These are phyloP conservation scores for Thereva unica DNA, from an alignment of 2,888 invertebrate genomes.

Conservation along the genomic window DNA sequence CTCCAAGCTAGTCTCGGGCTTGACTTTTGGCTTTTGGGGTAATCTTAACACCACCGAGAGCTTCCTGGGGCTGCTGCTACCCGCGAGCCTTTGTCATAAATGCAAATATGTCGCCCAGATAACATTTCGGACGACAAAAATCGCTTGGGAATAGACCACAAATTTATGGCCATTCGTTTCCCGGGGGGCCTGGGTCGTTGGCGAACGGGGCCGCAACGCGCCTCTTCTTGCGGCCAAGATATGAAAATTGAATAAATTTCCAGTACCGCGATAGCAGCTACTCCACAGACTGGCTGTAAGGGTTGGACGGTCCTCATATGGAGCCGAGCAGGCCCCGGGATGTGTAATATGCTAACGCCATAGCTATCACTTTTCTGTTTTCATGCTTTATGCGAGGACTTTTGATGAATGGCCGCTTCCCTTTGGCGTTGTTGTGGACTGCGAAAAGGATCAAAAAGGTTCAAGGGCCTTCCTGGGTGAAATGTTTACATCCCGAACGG, in stretches of 20 bases:
- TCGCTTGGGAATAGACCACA: constrained; percentile 24
- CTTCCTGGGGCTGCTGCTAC: neutral
- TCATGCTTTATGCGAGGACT: constrained; percentile 31
- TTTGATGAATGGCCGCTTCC: constrained; percentile 38
- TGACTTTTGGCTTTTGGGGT: no score
- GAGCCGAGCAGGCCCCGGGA: neutral
- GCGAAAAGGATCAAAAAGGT: constrained; percentile 7
- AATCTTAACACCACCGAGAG: no score
- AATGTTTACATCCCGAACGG: constrained; percentile 27
- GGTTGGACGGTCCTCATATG: neutral
- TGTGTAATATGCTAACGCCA: neutral
- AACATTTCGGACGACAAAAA: constrained; percentile 15
- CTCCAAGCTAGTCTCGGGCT: no score
- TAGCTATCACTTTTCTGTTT: constrained; percentile 37
- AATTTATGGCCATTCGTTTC: constrained; percentile 20
- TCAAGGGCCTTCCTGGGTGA: constrained; percentile 15
- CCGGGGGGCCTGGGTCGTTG: constrained; percentile 12
- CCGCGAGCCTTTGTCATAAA: constrained; percentile 3
- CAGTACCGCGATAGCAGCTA: constrained; percentile 31
- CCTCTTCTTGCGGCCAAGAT: constrained; percentile 19
- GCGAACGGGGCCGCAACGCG: constrained; percentile 14
- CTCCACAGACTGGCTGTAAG: neutral
- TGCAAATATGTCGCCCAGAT: constrained; percentile 24
- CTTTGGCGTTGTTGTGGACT: constrained; percentile 5
- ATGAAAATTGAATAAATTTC: constrained; percentile 40